Percentiles rank a stretch among this genome's conserved stretches.
Evolutionary conservation across 2,888 invertebrate species (phyloP).

Genomic region (Catocala sponsa): DNA sequence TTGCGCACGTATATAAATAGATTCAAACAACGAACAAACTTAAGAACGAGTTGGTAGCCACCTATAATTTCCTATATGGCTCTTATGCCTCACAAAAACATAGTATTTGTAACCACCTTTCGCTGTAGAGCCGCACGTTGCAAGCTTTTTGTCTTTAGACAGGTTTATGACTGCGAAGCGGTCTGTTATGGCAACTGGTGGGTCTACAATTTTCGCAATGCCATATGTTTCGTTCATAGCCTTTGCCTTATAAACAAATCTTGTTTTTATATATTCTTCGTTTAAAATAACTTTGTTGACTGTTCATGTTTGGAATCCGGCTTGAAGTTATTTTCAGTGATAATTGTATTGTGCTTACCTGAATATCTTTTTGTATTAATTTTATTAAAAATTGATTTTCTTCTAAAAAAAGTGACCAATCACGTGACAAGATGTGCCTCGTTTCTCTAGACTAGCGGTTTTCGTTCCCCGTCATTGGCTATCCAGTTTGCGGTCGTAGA

Average conservation of each 20-base stretch:
- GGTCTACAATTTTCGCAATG: slow-evolving; percentile 33
- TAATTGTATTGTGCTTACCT: not conserved
- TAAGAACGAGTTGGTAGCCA: slow-evolving; percentile 23
- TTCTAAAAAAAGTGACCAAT: slow-evolving; percentile 27
- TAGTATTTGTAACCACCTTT: slow-evolving; percentile 31
- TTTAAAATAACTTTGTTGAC: slow-evolving; percentile 21
- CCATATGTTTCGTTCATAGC: slow-evolving; percentile 24
- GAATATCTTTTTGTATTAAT: slow-evolving; percentile 4
- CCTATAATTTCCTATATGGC: slow-evolving; percentile 40
- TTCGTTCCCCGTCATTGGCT: slow-evolving; percentile 61
- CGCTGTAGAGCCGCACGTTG: slow-evolving; percentile 18
- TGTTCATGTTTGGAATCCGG: slow-evolving; percentile 7
- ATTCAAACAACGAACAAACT: slow-evolving; percentile 21
- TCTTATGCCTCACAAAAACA: slow-evolving; percentile 26
- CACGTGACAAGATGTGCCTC: slow-evolving; percentile 33
- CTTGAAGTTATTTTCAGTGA: slow-evolving; percentile 5
- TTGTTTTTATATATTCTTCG: slow-evolving; percentile 36
- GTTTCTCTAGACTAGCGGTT: slow-evolving; percentile 57
- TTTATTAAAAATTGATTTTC: slow-evolving; percentile 23
- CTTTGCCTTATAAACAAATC: slow-evolving; percentile 42
- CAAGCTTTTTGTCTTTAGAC: slow-evolving; percentile 40
- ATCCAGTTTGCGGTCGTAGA: slow-evolving; percentile 66
- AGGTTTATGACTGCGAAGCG: slow-evolving; percentile 36
- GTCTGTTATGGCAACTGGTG: slow-evolving; percentile 37
- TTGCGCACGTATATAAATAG: slow-evolving; percentile 11